A percentile compares a stretch with the other conserved stretches of the same genome.
These are phyloP conservation scores for Poeciliopsis turrubarensis DNA, from an alignment of 2,113 vertebrate species.

Conservation along the genomic window DNA sequence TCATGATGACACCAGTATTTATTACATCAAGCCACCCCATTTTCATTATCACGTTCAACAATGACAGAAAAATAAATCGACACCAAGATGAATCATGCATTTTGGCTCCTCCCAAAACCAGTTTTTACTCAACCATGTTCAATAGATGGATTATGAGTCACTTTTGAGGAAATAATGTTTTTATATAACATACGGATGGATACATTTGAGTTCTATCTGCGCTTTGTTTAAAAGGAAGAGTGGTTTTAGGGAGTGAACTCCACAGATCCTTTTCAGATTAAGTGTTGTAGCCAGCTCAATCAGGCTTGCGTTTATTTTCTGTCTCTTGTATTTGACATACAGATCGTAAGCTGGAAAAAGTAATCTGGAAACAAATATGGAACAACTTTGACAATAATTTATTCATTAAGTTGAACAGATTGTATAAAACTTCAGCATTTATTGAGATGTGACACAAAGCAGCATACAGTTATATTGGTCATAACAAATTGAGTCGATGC, in stretches of 20 bases:
- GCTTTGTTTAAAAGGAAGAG: not conserved
- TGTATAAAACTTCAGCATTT: conserved; percentile 55
- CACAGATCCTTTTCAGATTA: not conserved
- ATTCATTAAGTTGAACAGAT: conserved; percentile 42
- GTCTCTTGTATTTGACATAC: not conserved
- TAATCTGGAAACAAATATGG: not conserved
- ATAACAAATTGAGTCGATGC: conserved; percentile 15
- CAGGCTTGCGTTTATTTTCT: not conserved
- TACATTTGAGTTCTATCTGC: not conserved
- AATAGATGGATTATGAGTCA: not conserved
- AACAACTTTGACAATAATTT: conserved; percentile 20
- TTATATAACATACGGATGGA: not conserved
- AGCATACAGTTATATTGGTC: conserved; percentile 37
- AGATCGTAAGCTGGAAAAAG: not conserved
- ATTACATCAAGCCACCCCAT: not conserved
- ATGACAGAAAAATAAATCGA: not conserved
- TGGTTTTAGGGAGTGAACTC: not conserved
- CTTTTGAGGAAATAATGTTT: not conserved
- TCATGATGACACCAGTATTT: not conserved
- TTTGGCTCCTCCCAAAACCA: not conserved
- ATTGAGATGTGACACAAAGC: conserved; percentile 36
- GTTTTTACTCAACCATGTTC: not conserved
- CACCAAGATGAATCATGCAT: not conserved
- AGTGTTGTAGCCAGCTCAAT: not conserved
- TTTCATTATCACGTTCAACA: not conserved